Evolutionary conservation across 2,888 invertebrate species (phyloP), one percentile per base, ranked within the genome.

Genomic region (Artemia sp.): DNA sequence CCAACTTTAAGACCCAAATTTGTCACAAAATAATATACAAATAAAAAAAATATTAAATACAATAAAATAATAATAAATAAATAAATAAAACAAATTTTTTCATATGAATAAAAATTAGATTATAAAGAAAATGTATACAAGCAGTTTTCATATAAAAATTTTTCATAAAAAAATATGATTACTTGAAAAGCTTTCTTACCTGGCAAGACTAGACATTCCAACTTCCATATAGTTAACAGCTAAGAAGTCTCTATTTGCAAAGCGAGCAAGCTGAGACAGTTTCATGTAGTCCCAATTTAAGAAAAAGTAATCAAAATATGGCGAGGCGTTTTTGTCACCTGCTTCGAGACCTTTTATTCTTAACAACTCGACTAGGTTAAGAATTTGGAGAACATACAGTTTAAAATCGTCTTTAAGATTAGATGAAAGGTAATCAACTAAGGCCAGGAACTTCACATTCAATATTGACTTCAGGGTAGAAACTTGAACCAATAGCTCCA

Each of bases 201-300:
- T 58, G 64, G 24, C 64, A 58, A 58, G 64, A 8, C 24, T n/a
- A 10, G 14, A 19, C 24, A 58, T 11, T 58, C 64, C 64, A 24
- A 58, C 64, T 58, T 58, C 64, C 24, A 24, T 58, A 58, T 58
- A 58, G 64, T 19, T 58, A 8, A 58, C 64, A 19, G 64, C n/a
- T 24, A 58, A 10, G 64, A 58, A 58, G 64, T 58, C 64, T 8
- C 24, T n/a, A 24, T 11, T 24, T n/a, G 14, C n/a, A 8, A 19
- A 19, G n/a, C n/a, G 9, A 58, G 64, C 64, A 58, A 58, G 64
- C 14, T 24, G n/a, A 19, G 14, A n/a, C 12, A 58, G 11, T 24
- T 58, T 24, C 64, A 58, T 10, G 10, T 58, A 58, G 24, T 58
- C 64, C 64, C n/a, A 58, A 11, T 58, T 24, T 11, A 58, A 11